These are phyloP conservation scores for Sipha maydis DNA, from an alignment of 2,888 invertebrate species.

Conservation along the genomic window DNA sequence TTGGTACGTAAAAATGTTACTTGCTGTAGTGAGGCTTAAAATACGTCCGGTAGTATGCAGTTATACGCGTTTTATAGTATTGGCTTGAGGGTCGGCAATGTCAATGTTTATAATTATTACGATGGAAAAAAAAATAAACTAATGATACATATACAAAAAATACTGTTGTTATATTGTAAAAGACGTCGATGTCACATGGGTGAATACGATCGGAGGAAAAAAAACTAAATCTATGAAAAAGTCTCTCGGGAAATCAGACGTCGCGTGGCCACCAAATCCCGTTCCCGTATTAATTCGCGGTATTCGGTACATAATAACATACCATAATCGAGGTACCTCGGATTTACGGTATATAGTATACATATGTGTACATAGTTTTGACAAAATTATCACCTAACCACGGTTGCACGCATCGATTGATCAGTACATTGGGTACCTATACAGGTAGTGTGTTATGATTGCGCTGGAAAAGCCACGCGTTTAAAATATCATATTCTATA, in stretches of 20 bases:
- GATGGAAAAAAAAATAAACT: not conserved
- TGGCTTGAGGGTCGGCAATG: no score
- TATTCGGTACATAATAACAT: not conserved
- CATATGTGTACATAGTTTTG: not conserved
- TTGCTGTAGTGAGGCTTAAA: no score
- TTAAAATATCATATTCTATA: no score
- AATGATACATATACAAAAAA: not conserved
- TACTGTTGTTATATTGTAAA: not conserved
- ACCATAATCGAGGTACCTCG: no score
- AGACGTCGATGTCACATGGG: not conserved
- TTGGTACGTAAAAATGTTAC: no score
- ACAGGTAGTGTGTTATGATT: no score
- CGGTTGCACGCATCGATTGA: not conserved
- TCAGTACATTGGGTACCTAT: not conserved
- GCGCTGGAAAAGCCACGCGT: no score
- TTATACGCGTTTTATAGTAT: no score
- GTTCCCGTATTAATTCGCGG: not conserved
- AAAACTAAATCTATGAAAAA: not conserved
- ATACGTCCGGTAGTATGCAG: no score
- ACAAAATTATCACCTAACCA: not conserved
- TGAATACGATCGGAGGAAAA: not conserved
- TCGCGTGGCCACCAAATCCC: not conserved
- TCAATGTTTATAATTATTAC: not conserved
- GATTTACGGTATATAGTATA: no score
- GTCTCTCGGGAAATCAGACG: constrained; percentile 2